Conservation (phyloP, 2,797 vertebrate genomes). For the Steatocranus sp. region DNA sequence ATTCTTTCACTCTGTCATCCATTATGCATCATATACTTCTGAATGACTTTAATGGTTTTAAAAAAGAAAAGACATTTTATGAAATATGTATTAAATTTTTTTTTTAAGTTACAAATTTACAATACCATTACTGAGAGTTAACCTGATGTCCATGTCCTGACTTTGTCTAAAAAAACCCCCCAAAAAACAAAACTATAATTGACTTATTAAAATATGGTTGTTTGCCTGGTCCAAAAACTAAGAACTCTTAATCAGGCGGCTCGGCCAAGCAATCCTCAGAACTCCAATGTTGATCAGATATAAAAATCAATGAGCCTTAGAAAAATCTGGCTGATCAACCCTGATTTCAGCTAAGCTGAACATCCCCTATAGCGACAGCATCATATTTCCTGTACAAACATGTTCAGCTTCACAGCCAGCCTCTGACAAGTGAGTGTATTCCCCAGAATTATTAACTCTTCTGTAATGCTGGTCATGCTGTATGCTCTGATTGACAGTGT, state of each 20-base stretch:
- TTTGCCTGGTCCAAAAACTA: neutral
- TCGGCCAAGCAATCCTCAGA: neutral
- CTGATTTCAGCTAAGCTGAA: neutral
- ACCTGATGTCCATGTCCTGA: neutral
- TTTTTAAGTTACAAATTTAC: neutral
- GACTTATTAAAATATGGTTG: neutral
- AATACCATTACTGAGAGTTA: neutral
- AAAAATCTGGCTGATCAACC: neutral
- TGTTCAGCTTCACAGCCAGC: neutral
- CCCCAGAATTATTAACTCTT: neutral
- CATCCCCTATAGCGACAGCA: neutral
- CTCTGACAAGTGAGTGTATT: neutral
- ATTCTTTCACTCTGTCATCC: neutral
- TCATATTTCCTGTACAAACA: neutral
- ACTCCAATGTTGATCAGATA: neutral
- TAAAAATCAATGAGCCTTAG: neutral
- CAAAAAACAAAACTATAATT: neutral
- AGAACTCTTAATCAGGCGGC: neutral
- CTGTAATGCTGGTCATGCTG: neutral
- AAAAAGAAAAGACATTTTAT: neutral
- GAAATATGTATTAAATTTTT: neutral
- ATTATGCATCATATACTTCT: neutral
- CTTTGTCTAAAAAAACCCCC: rapidly evolving
- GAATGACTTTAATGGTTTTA: neutral
- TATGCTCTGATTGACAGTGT: neutral